Evolutionary conservation across 2,113 vertebrate genomes (phyloP).

Genomic region (Amazona vittata): DNA sequence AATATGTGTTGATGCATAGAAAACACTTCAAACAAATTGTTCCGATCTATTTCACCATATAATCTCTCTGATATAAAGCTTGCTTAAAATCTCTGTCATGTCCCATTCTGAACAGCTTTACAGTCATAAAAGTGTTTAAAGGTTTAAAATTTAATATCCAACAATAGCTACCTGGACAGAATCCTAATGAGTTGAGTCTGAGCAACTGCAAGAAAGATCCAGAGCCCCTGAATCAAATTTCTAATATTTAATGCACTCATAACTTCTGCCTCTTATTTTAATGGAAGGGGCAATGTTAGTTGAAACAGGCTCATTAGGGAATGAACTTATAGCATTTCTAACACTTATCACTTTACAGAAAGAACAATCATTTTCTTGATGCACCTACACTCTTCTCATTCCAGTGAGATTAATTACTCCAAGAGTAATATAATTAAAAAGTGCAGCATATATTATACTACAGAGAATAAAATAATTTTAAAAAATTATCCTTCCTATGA

Average conservation of each 20-base stretch:
- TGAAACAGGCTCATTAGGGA: neutral
- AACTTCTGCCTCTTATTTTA: neutral
- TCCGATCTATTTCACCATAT: neutral
- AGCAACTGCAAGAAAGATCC: neutral
- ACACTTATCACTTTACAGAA: neutral
- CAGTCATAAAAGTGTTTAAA: neutral
- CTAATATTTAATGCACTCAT: neutral
- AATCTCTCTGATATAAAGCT: neutral
- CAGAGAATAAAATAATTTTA: neutral
- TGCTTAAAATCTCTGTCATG: neutral
- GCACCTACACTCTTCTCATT: neutral
- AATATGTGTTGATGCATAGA: neutral
- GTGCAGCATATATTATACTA: neutral
- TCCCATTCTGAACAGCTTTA: neutral
- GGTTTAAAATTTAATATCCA: slow-evolving; percentile 4
- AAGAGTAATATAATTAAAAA: slow-evolving; percentile 4
- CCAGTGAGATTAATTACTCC: neutral
- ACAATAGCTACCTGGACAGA: neutral
- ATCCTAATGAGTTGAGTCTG: neutral
- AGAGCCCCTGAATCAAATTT: neutral
- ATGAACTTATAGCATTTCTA: neutral
- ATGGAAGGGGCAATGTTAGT: neutral
- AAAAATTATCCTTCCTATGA: neutral
- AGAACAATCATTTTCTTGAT: neutral
- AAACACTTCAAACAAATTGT: slow-evolving; percentile 19